Conservation (phyloP, 2,113 vertebrate genomes). For the Crotophaga sulcirostris region DNA sequence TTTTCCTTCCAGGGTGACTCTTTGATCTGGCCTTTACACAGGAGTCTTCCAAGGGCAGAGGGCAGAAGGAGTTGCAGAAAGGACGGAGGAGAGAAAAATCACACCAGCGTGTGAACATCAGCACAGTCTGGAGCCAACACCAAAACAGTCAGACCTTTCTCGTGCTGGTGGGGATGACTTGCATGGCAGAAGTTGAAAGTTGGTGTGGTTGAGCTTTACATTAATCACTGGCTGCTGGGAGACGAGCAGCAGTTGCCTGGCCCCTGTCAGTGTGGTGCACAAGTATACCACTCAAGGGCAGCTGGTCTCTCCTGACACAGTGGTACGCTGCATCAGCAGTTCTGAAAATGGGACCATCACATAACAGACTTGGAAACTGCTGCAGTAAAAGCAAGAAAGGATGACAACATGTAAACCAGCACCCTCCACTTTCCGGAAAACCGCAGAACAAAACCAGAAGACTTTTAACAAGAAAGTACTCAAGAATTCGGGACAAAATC, state of each 20-base stretch:
- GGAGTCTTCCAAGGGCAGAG: constrained; percentile 1
- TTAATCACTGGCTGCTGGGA: not conserved
- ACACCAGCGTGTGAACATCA: not conserved
- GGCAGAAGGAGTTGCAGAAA: not conserved
- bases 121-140: not conserved
- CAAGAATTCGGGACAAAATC: not conserved
- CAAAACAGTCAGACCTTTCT: not conserved
- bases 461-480: not conserved
- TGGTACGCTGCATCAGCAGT: not conserved
- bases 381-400: not conserved
- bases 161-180: fast-evolving
- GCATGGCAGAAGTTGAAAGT: not conserved
- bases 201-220: not conserved
- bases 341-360: not conserved
- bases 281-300: not conserved
- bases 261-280: not conserved
- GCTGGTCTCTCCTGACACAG: not conserved
- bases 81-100: constrained; percentile 36
- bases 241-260: not conserved
- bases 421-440: not conserved
- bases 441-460: not conserved
- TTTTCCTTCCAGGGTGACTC: not conserved
- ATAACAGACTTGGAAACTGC: not conserved
- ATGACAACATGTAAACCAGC: not conserved
- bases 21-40: not conserved